Percentiles rank a stretch among this genome's conserved stretches.
Evolutionary conservation across 2,113 vertebrate species (phyloP).

Genomic region (Sander vitreus): DNA sequence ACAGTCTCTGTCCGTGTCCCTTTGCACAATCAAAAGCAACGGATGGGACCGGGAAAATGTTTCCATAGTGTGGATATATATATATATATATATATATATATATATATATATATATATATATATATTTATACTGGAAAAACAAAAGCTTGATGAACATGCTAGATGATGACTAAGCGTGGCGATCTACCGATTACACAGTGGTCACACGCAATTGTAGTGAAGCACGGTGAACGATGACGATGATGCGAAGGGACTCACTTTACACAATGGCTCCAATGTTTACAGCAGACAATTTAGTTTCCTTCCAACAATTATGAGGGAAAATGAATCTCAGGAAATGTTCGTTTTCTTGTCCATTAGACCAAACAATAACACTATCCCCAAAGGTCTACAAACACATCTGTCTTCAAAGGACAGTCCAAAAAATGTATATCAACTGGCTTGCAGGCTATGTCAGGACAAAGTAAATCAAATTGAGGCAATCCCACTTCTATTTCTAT

Average conservation of each 20-base stretch:
- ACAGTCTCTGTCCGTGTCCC: constrained; percentile 57
- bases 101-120: constrained; percentile 36
- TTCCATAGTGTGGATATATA: constrained; percentile 30
- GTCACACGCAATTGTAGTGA: not conserved
- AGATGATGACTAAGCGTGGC: constrained; percentile 47
- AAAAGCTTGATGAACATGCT: constrained; percentile 64
- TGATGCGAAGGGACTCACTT: constrained; percentile 79
- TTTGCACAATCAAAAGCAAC: constrained; percentile 51
- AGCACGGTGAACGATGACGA: constrained; percentile 47
- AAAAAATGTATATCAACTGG: constrained; percentile 80
- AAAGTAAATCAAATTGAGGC: constrained; percentile 73
- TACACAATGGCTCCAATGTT: constrained; percentile 91
- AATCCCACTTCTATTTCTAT: constrained; percentile 33
- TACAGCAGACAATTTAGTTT: constrained; percentile 95
- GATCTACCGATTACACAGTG: constrained; percentile 27
- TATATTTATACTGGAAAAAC: constrained; percentile 28
- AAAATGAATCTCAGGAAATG: constrained; percentile 99
- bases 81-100: constrained; percentile 49
- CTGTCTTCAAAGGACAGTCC: constrained; percentile 83
- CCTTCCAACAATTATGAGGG: constrained; percentile 99
- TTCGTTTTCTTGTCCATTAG: constrained; percentile 93
- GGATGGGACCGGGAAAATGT: constrained; percentile 38
- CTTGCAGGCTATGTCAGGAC: constrained; percentile 70
- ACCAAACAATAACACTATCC: constrained; percentile 92
- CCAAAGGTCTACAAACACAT: constrained; percentile 86